Base-by-base conservation (phyloP, 2,113 vertebrate species). In the Chaetops frenatus region DNA sequence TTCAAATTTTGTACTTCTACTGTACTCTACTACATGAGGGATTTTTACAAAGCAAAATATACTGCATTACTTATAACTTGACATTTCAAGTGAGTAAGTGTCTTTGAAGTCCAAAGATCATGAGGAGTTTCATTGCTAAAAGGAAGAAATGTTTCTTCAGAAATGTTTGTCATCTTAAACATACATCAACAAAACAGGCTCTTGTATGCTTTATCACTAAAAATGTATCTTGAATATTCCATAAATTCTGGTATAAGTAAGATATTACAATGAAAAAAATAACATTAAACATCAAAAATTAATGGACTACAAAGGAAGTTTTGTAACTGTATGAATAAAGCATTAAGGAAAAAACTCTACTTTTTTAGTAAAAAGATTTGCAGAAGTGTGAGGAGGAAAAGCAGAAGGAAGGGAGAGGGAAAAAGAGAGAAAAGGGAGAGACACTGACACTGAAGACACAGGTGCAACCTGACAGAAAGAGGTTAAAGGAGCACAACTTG, bases 241-340 rank as follows among this genome's bases (percentile, higher is more conserved):
- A 36, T 35, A 58, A 42, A 88, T 94, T 93, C 80, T 94, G 84
- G 33, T 80, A 54, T 90, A 86, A 94, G 33, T 91, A 92, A 94
- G 42, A 36, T 67, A 88, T 66, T 80, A 92, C 61, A 95, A 86
- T 56, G 51, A 38, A 66, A 90, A 71, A 27, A 77, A 15, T 23
- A 93, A 79, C 28, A 47, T 88, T 60, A 86, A 94, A 81, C n/a
- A 28, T 36, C 22, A 92, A 83, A 86, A 94, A 84, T 14, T 31
- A 29, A 87, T 81, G 33, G 51, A 64, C 54, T 87, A 56, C 18
- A 76, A 77, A 38, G 21, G 28, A 84, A 62, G 57, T 38, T 60
- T 84, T 92, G 12, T 69, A 74, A 84, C 6, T 33, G 4, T 21
- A 60, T 42, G 44, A 61, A 70, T 70, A 2, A 77, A 81, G 38